Evolutionary conservation across 1,140 invertebrate species (phyloP).

Genomic region (Radopholus similis): DNA sequence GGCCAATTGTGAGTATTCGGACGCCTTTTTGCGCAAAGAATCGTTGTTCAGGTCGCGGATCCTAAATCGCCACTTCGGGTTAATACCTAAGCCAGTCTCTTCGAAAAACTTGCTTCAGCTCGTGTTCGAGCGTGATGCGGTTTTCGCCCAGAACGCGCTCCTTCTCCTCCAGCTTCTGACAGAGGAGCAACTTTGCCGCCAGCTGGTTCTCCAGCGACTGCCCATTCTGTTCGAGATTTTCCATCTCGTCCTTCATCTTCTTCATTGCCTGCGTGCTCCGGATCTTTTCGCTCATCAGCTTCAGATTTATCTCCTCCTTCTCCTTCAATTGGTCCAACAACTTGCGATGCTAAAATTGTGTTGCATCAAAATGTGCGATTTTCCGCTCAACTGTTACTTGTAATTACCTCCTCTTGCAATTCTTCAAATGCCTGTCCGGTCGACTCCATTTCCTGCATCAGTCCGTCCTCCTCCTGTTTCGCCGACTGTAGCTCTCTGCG

Average conservation of each 20-base stretch:
- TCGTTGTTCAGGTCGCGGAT: constrained; percentile 88
- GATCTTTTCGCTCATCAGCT: constrained; percentile 85
- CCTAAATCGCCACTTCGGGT: constrained; percentile 62
- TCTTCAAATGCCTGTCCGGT: constrained; percentile 88
- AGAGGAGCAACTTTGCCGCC: constrained; percentile 88
- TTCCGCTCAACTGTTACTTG: too few species aligned
- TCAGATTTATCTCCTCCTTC: constrained; percentile 98
- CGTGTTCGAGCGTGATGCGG: constrained; percentile 87
- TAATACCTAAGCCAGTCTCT: not conserved
- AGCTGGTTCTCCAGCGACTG: constrained; percentile 68
- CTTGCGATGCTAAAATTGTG: constrained; percentile 96
- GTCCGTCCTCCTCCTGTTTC: constrained; percentile 82
- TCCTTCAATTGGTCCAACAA: constrained; percentile 90
- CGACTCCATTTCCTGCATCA: constrained; percentile 97
- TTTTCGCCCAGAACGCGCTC: constrained; percentile 87
- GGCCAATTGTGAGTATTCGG: constrained; percentile 84
- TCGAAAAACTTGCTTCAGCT: constrained; percentile 25
- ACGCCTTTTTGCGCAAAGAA: constrained; percentile 93
- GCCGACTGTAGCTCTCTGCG: constrained; percentile 34
- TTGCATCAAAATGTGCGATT: constrained; percentile 74
- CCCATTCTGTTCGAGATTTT: constrained; percentile 30
- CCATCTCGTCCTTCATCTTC: constrained; percentile 39
- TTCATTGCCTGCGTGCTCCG: constrained; percentile 37
- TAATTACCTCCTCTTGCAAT: constrained; percentile 94
- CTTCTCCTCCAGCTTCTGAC: constrained; percentile 92